Base-by-base conservation (phyloP, 2,113 vertebrate species). In the Archocentrus centrarchus region DNA sequence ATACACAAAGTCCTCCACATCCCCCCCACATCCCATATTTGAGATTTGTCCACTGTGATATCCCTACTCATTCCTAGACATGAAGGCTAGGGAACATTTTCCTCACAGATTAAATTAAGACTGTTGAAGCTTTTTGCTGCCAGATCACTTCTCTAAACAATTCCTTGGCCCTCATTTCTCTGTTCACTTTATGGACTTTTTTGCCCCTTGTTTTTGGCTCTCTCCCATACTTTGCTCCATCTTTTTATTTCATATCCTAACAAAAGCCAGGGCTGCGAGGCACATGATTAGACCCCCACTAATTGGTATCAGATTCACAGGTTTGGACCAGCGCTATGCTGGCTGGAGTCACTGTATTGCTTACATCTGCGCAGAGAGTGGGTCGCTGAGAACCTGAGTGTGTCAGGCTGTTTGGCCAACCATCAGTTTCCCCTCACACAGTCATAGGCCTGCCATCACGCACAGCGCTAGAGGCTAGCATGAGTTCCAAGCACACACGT, bases 241-340 rank as follows among this genome's bases (percentile, higher is more conserved):
- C 62, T 47, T 78, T 85, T 86, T 75, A 80, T 82, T 91, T 62
- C 17, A 11, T 90, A 85, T 77, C 78, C 80, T 83, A 88, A 93
- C 88, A 78, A 89, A 91, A 92, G 90, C 93, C 94, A 94, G 82
- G 70, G 75, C 92, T 66, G 58, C 79, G 53, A 91, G 88, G 92
- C 88, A 86, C 89, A 88, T 94, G 94, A 95, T 94, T 94, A 93
- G 89, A 75, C 77, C 73, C 70, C 80, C 77, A 86, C 92, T 95
- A 95, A 96, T 94, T 96, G 94, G 93, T 92, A 94, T 93, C 95
- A 96, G 94, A 95, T 95, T 92, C 80, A 82, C 86, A 93, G 93
- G 95, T 93, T 91, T 95, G 93, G 93, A 94, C 88, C 32, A 58
- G 84, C 75, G 55, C 82, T 0, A 22, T 27, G 68, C 59, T 32